Conservation (phyloP, 2,888 invertebrate species). For the Drosophila nigritarsus region DNA sequence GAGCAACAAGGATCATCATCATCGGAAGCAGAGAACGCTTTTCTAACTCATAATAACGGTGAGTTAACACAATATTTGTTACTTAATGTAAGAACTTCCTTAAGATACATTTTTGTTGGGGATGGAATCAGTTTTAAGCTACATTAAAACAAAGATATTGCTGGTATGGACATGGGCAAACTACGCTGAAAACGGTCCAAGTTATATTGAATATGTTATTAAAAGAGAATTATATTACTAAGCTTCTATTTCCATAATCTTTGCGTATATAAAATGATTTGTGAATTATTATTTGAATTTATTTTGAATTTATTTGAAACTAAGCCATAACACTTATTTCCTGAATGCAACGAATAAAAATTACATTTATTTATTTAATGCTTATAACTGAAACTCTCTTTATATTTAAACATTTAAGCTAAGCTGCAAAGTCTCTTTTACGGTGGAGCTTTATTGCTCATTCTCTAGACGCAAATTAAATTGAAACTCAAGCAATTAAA, state of each 20-base stretch:
- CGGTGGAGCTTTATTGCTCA: background rate
- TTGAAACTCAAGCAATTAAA: conserved; percentile 65
- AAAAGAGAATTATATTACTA: background rate
- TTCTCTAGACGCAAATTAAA: conserved; percentile 57
- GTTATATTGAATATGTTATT: background rate
- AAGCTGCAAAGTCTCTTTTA: background rate
- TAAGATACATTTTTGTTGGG: background rate
- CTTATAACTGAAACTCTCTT: background rate
- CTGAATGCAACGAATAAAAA: background rate
- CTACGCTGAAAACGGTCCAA: background rate
- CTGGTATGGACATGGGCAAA: background rate
- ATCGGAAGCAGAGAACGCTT: conserved; percentile 89
- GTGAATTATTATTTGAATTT: background rate
- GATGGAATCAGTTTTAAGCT: background rate
- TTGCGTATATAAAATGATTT: no score
- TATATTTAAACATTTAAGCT: background rate
- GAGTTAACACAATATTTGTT: conserved; percentile 35
- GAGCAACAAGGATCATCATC: conserved; percentile 85
- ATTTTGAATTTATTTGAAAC: background rate
- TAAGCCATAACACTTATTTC: background rate
- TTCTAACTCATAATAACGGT: conserved; percentile 86
- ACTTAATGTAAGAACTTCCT: background rate
- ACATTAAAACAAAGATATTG: background rate
- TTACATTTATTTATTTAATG: background rate
- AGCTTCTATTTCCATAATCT: no score